phyloP scores from a whole-genome alignment of 1,140 invertebrate genomes.

The Acromyrmex echinatior region DNA sequence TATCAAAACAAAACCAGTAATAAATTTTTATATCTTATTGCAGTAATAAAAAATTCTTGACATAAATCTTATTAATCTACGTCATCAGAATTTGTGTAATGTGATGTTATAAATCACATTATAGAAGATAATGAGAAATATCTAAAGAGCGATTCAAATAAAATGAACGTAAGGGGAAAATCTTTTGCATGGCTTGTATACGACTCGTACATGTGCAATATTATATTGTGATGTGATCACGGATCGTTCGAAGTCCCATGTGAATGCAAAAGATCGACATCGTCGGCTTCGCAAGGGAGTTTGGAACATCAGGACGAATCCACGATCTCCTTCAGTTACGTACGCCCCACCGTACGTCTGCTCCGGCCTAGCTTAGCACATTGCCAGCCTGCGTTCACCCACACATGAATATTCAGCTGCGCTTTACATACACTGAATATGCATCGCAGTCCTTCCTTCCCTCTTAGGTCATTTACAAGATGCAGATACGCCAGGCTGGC shows the following conservation, averaged over 20 bases:
- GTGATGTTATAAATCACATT: background rate
- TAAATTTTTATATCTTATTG: background rate
- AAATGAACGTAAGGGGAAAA: background rate
- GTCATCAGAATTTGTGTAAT: background rate
- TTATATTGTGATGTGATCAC: slow-evolving; percentile 16
- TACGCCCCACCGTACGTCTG: slow-evolving; percentile 24
- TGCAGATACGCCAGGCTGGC: slow-evolving; percentile 81
- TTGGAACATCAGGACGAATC: slow-evolving; percentile 63
- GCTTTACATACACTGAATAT: slow-evolving; percentile 86
- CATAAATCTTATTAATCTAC: background rate
- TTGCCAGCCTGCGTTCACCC: slow-evolving; percentile 82
- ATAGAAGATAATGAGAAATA: background rate
- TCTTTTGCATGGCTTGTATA: background rate
- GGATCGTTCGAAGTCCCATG: background rate
- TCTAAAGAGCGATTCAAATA: background rate
- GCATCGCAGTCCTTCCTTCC: slow-evolving; percentile 84
- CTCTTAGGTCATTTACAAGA: slow-evolving; percentile 86
- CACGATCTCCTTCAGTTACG: slow-evolving; percentile 65
- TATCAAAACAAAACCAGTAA: background rate
- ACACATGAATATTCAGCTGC: slow-evolving; percentile 85
- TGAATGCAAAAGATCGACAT: slow-evolving; percentile 34
- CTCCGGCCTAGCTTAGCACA: slow-evolving; percentile 78
- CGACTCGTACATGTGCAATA: background rate
- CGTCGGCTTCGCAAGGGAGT: slow-evolving; percentile 1
- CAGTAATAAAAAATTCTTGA: background rate